Evolutionary conservation across 1,140 invertebrate species (phyloP).

Genomic region (Caenorhabditis brenneri): DNA sequence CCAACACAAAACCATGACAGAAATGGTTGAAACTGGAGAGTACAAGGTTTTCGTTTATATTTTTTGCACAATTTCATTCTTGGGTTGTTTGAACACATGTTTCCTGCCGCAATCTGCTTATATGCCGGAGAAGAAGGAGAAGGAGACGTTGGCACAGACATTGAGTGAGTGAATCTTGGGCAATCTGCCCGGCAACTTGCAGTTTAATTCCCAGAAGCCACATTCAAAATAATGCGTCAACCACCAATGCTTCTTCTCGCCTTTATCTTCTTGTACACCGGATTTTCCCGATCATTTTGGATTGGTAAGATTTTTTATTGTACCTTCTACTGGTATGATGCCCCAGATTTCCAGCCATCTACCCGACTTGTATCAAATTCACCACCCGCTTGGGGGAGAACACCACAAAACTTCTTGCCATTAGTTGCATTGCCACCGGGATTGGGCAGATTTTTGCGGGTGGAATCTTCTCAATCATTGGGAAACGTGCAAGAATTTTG

Average conservation of each 20-base stretch:
- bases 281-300: constrained; percentile 15
- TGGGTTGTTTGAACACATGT: neutral
- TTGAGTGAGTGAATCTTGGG: neutral
- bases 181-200: too few relatives aligned
- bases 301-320: neutral
- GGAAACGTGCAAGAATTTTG: neutral
- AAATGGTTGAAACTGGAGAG: neutral
- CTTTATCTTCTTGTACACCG: neutral
- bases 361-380: constrained; percentile 14
- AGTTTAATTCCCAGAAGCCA: neutral
- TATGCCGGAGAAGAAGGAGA: neutral
- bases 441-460: constrained; percentile 16
- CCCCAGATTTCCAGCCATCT: neutral
- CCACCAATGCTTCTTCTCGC: constrained; percentile 9
- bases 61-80: neutral
- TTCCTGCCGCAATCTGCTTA: neutral
- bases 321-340: neutral
- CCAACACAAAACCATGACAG: neutral
- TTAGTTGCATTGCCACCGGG: constrained; percentile 8
- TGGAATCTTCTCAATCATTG: neutral
- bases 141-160: neutral
- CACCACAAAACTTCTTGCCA: neutral
- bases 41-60: constrained; percentile 12
- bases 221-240: constrained; percentile 2
- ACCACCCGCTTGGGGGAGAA: neutral